Conservation (phyloP, 2,888 invertebrate genomes). For the Andrena hattorfiana region DNA sequence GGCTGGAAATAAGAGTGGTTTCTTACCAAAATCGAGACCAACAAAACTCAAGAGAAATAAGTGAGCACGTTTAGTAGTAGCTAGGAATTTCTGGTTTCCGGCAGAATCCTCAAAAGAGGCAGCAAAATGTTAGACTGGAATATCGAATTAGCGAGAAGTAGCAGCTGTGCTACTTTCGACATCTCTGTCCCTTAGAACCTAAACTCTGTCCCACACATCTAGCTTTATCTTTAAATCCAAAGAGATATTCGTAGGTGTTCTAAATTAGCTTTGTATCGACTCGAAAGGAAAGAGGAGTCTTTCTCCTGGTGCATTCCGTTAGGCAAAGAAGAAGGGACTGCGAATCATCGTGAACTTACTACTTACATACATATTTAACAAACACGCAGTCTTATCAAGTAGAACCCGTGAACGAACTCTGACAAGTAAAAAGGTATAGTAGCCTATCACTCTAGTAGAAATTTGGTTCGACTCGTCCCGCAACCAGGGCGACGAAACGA, state of each 20-base stretch:
- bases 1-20: too few species aligned
- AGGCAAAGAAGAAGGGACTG: conserved; percentile 74
- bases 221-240: too few species aligned
- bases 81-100: too few species aligned
- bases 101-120: too few species aligned
- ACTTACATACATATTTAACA: conserved; percentile 79
- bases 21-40: too few species aligned
- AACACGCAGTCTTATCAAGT: conserved; percentile 83
- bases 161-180: too few species aligned
- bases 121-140: too few species aligned
- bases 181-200: too few species aligned
- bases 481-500: conserved; percentile 70
- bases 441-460: conserved; percentile 70
- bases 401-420: conserved; percentile 76
- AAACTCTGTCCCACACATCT: too few species aligned
- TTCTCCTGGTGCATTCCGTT: conserved; percentile 55
- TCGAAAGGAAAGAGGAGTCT: conserved; percentile 31
- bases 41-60: too few species aligned
- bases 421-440: conserved; percentile 72
- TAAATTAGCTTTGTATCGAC: conserved; percentile 30
- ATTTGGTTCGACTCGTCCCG: conserved; percentile 79
- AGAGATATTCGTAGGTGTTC: not conserved
- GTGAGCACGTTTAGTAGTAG: too few species aligned
- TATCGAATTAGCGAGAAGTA: too few species aligned
- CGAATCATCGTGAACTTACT: conserved; percentile 72